phyloP scores from a whole-genome alignment of 2,888 invertebrate species.

The Caenorhabditis afra region DNA sequence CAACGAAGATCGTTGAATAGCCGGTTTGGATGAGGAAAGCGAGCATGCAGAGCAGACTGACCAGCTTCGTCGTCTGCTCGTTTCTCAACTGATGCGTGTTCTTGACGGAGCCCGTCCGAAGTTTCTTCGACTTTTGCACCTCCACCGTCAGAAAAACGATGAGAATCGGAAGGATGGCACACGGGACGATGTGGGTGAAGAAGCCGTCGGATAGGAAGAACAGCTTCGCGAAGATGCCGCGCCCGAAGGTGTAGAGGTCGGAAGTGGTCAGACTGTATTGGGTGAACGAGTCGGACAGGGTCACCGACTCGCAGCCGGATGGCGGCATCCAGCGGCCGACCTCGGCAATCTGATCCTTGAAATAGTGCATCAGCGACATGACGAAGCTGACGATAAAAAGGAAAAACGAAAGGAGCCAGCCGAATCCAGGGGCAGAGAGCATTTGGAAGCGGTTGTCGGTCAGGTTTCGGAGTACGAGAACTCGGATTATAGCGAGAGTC shows the following conservation, averaged over 20 bases:
- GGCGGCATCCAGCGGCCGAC: constrained; percentile 14
- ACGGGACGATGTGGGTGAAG: constrained; percentile 31
- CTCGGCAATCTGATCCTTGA: constrained; percentile 35
- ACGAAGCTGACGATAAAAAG: constrained; percentile 30
- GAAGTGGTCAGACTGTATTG: constrained; percentile 17
- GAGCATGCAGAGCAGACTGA: constrained; percentile 7
- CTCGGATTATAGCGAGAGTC: constrained; percentile 21
- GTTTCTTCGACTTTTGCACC: constrained; percentile 22
- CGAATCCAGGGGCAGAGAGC: constrained; percentile 43
- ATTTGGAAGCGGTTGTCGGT: constrained; percentile 47
- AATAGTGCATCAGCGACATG: constrained; percentile 25
- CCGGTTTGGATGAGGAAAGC: constrained; percentile 9
- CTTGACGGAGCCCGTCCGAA: not conserved
- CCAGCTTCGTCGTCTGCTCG: constrained; percentile 37
- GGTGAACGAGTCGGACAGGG: constrained; percentile 3
- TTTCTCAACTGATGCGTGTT: constrained; percentile 35
- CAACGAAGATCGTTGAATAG: constrained; percentile 21
- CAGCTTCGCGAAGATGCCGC: constrained; percentile 24
- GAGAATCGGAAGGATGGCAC: constrained; percentile 2
- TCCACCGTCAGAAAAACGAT: constrained; percentile 12
- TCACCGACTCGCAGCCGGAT: constrained; percentile 29
- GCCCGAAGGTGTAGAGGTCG: constrained; percentile 32
- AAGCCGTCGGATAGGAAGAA: constrained; percentile 36
- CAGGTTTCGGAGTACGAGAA: constrained; percentile 14
- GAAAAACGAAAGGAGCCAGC: constrained; percentile 37